A percentile compares a stretch with the other conserved stretches of the same genome.
Conservation (phyloP, 2,113 vertebrate genomes). For the Spea bombifrons region DNA sequence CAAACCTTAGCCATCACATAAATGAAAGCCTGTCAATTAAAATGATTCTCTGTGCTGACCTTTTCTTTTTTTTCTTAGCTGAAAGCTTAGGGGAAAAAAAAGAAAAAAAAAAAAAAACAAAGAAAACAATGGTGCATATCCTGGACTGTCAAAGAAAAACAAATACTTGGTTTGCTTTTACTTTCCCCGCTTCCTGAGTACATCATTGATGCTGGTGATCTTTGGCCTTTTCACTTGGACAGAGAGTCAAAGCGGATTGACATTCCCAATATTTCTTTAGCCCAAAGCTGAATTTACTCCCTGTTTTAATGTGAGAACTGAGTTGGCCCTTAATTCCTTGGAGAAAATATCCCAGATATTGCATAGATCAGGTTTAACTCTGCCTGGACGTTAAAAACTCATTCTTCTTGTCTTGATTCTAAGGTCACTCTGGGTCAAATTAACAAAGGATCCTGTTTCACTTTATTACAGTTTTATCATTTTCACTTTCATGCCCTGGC, state of each 20-base stretch:
- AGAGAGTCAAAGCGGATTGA: conserved; percentile 47
- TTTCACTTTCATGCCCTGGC: conserved; percentile 4
- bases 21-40: conserved; percentile 42
- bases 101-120: background rate
- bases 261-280: conserved; percentile 55
- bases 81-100: conserved; percentile 44
- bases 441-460: conserved; percentile 47
- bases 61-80: conserved; percentile 30
- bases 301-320: conserved; percentile 60
- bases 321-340: conserved; percentile 50
- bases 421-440: conserved; percentile 51
- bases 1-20: conserved; percentile 12
- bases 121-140: conserved; percentile 42
- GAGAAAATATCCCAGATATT: conserved; percentile 47
- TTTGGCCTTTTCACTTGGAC: conserved; percentile 59
- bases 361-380: conserved; percentile 54
- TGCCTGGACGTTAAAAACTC: conserved; percentile 51
- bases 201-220: conserved; percentile 63
- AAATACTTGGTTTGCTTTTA: conserved; percentile 59
- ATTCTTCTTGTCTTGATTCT: conserved; percentile 51
- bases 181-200: conserved; percentile 61
- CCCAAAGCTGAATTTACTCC: conserved; percentile 49
- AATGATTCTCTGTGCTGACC: conserved; percentile 33
- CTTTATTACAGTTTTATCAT: conserved; percentile 39
- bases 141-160: conserved; percentile 55